Percentiles rank a stretch among this genome's conserved stretches.
phyloP scores from a whole-genome alignment of 1,140 invertebrate genomes.

The Aleiodes sp. region DNA sequence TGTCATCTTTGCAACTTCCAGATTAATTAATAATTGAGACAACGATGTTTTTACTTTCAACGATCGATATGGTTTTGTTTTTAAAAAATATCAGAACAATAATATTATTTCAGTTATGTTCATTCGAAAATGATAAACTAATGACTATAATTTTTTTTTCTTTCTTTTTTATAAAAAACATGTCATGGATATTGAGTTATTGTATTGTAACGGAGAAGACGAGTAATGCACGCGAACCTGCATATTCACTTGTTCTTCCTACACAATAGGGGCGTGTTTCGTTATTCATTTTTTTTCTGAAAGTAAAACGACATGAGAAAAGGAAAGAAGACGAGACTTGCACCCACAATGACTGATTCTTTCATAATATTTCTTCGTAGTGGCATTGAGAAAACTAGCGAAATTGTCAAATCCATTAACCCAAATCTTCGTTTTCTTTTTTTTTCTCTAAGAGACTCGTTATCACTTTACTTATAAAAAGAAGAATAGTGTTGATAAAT shows the following conservation, averaged over 20 bases:
- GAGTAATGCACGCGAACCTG: slow-evolving; percentile 1
- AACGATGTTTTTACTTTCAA: no score
- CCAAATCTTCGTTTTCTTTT: background rate
- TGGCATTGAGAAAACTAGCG: background rate
- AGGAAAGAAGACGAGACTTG: slow-evolving; percentile 1
- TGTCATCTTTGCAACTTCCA: no score
- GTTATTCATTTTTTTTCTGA: background rate
- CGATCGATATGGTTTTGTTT: no score
- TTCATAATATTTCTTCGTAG: background rate
- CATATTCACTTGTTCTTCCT: slow-evolving; percentile 8
- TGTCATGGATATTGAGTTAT: background rate
- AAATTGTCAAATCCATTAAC: background rate
- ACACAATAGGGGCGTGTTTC: slow-evolving; percentile 29
- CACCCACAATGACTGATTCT: no score
- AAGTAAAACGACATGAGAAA: background rate
- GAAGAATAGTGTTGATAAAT: no score
- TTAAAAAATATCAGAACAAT: background rate
- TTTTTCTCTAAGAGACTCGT: background rate
- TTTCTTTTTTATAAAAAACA: background rate
- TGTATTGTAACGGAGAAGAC: background rate
- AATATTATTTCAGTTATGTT: background rate
- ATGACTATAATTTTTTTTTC: background rate
- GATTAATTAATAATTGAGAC: no score
- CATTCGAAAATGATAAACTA: slow-evolving; percentile 1
- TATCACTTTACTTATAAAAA: no score